Percentiles rank a stretch among this genome's conserved stretches.
Evolutionary conservation across 2,888 invertebrate genomes (phyloP).

Genomic region (Drosophila diplacantha): DNA sequence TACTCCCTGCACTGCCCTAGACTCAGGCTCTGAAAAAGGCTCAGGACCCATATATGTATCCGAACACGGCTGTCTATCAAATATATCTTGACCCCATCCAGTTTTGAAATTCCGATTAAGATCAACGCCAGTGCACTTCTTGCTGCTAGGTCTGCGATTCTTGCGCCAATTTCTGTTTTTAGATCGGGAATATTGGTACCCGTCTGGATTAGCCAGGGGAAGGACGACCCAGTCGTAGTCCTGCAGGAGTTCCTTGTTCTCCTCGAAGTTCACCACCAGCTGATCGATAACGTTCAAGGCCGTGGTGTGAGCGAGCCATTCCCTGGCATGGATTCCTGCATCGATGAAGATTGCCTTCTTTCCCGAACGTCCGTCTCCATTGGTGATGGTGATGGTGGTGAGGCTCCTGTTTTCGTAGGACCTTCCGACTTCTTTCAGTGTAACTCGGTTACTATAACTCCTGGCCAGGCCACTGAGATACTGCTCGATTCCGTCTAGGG

Average conservation of each 20-base stretch:
- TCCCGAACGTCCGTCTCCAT: conserved; percentile 75
- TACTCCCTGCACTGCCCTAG: conserved; percentile 79
- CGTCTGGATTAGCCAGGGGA: conserved; percentile 85
- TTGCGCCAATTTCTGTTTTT: conserved; percentile 31
- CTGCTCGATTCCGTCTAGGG: conserved; percentile 76
- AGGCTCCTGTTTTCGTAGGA: conserved; percentile 81
- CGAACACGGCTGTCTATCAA: conserved; percentile 22
- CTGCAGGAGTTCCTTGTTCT: conserved; percentile 78
- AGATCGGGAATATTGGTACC: conserved; percentile 81
- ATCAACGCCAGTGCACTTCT: conserved; percentile 37
- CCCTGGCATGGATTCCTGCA: conserved; percentile 82
- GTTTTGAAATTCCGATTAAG: conserved; percentile 48
- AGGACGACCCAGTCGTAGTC: conserved; percentile 82
- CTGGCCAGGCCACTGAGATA: conserved; percentile 78
- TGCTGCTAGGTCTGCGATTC: conserved; percentile 26
- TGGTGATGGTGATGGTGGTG: conserved; percentile 81
- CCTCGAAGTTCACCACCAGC: conserved; percentile 78
- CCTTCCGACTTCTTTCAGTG: conserved; percentile 80
- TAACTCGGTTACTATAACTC: conserved; percentile 79
- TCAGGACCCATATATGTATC: conserved; percentile 18
- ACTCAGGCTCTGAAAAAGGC: conserved; percentile 46
- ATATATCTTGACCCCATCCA: conserved; percentile 33
- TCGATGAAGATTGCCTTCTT: conserved; percentile 79
- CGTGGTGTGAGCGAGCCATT: conserved; percentile 82
- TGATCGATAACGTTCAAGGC: conserved; percentile 81